Base-by-base conservation (phyloP, 2,113 vertebrate genomes). In the Coturnix japonica region DNA sequence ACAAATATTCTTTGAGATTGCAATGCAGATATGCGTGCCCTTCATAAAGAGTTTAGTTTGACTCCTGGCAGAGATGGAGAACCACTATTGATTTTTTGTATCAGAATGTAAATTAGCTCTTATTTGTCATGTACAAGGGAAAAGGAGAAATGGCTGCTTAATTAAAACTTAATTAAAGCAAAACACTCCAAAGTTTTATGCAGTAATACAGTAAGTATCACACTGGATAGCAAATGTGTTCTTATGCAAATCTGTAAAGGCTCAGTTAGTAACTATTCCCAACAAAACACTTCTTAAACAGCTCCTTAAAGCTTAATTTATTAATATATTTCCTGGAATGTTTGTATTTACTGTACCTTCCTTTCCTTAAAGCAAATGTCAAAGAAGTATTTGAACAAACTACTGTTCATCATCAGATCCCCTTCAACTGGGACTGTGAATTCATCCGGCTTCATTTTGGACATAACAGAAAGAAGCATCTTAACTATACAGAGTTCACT, bases 381-480 rank as follows among this genome's bases (percentile, higher is more conserved):
- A 98, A 99, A 85, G 99, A 99, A 97, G 99, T 99, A 97, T 99
- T 99, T 97, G 98, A 99, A 96, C 98, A 99, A 97, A 99, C 98
- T 81, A 96, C 97, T 87, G 98, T 98, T 91, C 99, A 99, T 96
- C 99, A 98, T 94, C 99, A 99, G 95, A 99, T 99, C 96, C 99
- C 99, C 93, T 99, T 99, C 98, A 99, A 99, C 97, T 99, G 99
- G 99, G 98, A 99, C 96, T 99, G 99, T 97, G 99, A 99, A 74
- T 99, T 99, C 97, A 99, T 99, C 97, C 97, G 98, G 75, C 98
- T 99, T 69, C 99, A 99, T 97, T 99, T 99, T 87, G 99, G 99
- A 87, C 98, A 99, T 94, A 98, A 99, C 95, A 97, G 98, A 93
- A 99, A 98, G 97, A 99, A 98, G 95, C 97, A 98, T 82, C 98